These are phyloP conservation scores for Chiroxiphia lanceolata DNA, from an alignment of 2,797 vertebrate species.

Conservation along the genomic window DNA sequence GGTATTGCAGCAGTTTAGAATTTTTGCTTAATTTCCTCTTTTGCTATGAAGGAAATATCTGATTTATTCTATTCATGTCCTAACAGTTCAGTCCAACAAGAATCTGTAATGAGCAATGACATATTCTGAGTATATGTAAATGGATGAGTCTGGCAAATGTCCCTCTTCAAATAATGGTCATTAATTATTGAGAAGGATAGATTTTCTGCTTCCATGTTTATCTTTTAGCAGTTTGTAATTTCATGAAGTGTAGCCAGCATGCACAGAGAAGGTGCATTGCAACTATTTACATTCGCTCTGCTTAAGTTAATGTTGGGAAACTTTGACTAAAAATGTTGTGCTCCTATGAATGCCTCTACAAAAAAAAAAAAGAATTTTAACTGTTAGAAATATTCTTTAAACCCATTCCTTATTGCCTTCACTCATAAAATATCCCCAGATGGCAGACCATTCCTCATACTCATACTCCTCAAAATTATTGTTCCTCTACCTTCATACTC, in stretches of 20 bases:
- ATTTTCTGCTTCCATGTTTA: background rate
- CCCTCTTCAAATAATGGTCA: background rate
- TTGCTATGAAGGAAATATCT: background rate
- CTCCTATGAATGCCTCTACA: background rate
- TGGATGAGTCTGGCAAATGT: background rate
- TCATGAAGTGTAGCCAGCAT: accelerated
- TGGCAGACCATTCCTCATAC: background rate
- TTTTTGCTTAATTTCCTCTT: background rate
- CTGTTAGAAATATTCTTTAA: background rate
- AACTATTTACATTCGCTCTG: background rate
- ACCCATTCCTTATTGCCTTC: background rate
- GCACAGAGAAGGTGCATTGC: background rate
- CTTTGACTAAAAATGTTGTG: background rate
- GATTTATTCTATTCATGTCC: background rate
- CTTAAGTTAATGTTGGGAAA: background rate
- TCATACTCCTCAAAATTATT: background rate
- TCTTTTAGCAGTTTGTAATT: background rate
- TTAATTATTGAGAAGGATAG: background rate
- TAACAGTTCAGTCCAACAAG: background rate
- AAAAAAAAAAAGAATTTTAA: background rate
- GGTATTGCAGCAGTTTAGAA: background rate
- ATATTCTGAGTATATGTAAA: background rate
- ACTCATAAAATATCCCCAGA: background rate
- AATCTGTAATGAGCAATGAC: background rate
- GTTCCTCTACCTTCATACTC: background rate